A percentile compares a stretch with the other conserved stretches of the same genome.
phyloP scores from a whole-genome alignment of 2,888 invertebrate species.

The Melanostoma mellinum region DNA sequence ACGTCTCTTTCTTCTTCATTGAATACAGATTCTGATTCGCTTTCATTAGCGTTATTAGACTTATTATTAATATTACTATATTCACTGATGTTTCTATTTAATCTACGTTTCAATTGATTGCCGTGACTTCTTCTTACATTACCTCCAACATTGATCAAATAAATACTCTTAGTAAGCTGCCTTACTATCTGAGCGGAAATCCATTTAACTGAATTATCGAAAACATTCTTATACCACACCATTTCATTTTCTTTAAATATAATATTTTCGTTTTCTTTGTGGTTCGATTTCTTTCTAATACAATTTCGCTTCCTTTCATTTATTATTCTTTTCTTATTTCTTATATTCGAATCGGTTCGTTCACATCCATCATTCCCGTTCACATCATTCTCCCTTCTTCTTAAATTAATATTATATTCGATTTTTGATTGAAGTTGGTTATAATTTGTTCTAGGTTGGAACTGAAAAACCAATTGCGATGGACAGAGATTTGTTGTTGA shows the following conservation, averaged over 20 bases:
- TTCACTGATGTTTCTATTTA: neutral
- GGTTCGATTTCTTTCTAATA: neutral
- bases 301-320: neutral
- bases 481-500: conserved; percentile 7
- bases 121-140: neutral
- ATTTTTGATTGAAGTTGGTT: conserved; percentile 1
- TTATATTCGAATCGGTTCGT: neutral
- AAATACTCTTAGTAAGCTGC: neutral
- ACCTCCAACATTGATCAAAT: neutral
- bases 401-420: neutral
- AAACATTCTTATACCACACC: conserved; percentile 17
- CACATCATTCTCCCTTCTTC: neutral
- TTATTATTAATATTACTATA: neutral
- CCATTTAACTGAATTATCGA: conserved; percentile 6
- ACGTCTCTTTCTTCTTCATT: neutral
- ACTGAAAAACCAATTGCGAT: conserved; percentile 5
- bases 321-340: neutral
- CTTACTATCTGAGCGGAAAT: neutral
- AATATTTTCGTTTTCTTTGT: conserved; percentile 4
- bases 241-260: conserved; percentile 6
- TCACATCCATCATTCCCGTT: neutral
- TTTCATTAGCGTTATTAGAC: neutral
- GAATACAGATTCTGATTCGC: neutral
- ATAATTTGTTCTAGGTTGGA: conserved; percentile 1
- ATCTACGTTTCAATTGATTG: conserved; percentile 1